Percentiles rank a stretch among this genome's conserved stretches.
Conservation (phyloP, 2,797 vertebrate genomes). For the Halcyon chelicuti region DNA sequence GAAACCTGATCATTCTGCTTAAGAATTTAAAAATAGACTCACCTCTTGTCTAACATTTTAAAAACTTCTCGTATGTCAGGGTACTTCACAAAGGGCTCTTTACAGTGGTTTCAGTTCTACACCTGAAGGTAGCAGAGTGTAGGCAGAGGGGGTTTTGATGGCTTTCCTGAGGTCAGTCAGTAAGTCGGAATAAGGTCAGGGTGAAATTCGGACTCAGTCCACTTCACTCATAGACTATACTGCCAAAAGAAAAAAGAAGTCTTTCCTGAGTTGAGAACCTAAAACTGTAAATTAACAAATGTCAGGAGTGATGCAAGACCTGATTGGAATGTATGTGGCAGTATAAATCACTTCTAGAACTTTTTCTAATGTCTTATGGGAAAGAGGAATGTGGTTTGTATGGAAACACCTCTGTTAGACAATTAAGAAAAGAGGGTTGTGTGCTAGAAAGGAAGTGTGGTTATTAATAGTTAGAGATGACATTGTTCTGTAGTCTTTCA, state of each 20-base stretch:
- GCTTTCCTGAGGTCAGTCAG: background rate
- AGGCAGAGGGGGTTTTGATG: background rate
- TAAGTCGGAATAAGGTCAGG: background rate
- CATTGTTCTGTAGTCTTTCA: conserved; percentile 64
- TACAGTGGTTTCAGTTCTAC: background rate
- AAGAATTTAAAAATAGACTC: background rate
- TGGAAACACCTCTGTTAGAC: conserved; percentile 25
- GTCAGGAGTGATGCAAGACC: background rate
- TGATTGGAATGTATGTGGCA: background rate
- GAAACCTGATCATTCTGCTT: background rate
- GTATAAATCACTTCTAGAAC: background rate
- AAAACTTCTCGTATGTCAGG: background rate
- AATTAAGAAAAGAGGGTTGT: conserved; percentile 47
- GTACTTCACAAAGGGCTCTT: background rate
- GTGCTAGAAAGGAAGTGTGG: conserved; percentile 45
- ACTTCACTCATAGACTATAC: background rate
- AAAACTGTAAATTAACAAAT: background rate
- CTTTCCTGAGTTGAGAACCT: background rate
- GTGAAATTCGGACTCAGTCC: background rate
- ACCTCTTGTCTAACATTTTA: background rate
- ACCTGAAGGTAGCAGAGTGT: background rate
- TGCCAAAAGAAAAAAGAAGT: background rate
- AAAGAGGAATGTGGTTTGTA: background rate
- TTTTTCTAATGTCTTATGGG: background rate
- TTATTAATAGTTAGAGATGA: conserved; percentile 63